Evolutionary conservation across 2,888 invertebrate genomes (phyloP), one percentile per base, ranked within the genome.

Genomic region (Pheosia gnoma): DNA sequence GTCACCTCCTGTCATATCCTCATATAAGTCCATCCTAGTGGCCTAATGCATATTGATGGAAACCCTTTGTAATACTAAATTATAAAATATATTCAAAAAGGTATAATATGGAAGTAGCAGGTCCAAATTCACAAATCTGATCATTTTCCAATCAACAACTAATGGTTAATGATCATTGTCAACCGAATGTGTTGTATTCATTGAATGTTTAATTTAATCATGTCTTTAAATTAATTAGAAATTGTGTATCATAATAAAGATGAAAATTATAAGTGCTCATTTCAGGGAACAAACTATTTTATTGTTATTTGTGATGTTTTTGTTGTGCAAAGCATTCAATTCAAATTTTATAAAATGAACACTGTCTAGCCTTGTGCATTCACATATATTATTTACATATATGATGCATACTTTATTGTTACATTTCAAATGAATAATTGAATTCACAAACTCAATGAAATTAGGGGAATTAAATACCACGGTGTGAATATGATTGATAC

Each of bases 201-300:
- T 25, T 25, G 25, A 25, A 25, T 25, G 25, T 25, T 25, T 25
- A 25, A 39, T 9, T 43, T 13, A 25, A 13, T 52, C 25, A 38
- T 54, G 39, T 54, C 11, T 6, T 43, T 52, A 57, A 57, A 60
- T 63, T 43, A 67, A 71, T 77, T 75, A 78, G 76, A 79, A 82
- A 79, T 79, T 82, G 79, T 80, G 76, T 75, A 82, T 78, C 71
- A 59, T 71, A 74, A 65, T 65, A 67, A 53, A 59, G 59, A 11
- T 43, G 43, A 65, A 79, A 80, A 60, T 76, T 51, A 61, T 25
- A 68, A 74, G 86, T 87, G 89, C 88, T 90, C 88, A 87, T 75
- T 79, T 78, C 69, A 67, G 90, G 90, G 90, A 90, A 84, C 90
- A 90, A 86, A 58, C 10, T 10, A 71, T 71, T 58, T 71, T 77